phyloP scores from a whole-genome alignment of 2,797 vertebrate genomes.

The Coendou prehensilis region DNA sequence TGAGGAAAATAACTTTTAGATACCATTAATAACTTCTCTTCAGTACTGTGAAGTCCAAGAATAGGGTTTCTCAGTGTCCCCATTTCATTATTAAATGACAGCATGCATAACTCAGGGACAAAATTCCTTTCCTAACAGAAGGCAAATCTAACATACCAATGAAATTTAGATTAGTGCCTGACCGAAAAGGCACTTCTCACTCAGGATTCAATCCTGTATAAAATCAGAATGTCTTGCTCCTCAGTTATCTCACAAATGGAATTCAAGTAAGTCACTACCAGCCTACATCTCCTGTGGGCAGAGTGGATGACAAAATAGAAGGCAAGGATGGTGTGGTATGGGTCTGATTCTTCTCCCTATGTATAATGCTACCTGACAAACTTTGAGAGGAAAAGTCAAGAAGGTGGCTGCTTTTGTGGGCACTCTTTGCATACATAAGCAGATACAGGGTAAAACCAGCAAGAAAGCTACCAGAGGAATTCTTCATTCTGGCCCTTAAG shows the following conservation, averaged over 20 bases:
- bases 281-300: neutral
- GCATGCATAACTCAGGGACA: neutral
- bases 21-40: slow-evolving; percentile 58
- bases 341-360: neutral
- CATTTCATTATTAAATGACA: slow-evolving; percentile 50
- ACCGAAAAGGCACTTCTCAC: neutral
- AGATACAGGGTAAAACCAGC: neutral
- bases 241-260: slow-evolving; percentile 17
- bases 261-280: slow-evolving; percentile 31
- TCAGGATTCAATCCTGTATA: slow-evolving; percentile 35
- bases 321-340: neutral
- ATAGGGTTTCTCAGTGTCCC: neutral
- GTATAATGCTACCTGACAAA: neutral
- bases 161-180: slow-evolving; percentile 16
- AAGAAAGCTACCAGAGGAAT: neutral
- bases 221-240: neutral
- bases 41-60: slow-evolving; percentile 44
- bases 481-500: neutral
- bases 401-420: neutral
- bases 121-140: slow-evolving; percentile 52
- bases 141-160: slow-evolving; percentile 21
- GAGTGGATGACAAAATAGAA: neutral
- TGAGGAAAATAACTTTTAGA: slow-evolving; percentile 45
- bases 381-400: neutral
- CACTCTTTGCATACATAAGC: neutral